Percentiles rank a stretch among this genome's conserved stretches.
Conservation (phyloP, 2,113 vertebrate genomes). For the Clinocottus analis region DNA sequence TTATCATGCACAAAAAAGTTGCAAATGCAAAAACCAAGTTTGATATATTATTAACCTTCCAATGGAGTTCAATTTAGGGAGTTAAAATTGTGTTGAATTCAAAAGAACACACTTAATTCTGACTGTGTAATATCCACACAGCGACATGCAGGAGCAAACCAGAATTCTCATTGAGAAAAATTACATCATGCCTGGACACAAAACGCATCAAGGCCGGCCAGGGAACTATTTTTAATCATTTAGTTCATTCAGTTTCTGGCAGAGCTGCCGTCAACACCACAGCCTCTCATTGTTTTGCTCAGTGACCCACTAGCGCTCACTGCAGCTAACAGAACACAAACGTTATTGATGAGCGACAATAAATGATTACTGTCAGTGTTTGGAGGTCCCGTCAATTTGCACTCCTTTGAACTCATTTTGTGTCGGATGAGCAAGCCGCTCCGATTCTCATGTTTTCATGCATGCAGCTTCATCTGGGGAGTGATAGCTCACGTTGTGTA, state of each 20-base stretch:
- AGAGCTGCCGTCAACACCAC: constrained; percentile 16
- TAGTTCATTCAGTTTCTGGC: constrained; percentile 18
- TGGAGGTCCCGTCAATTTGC: constrained; percentile 18
- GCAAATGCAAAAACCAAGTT: background rate
- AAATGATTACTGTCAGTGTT: constrained; percentile 23
- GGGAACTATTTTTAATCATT: constrained; percentile 38
- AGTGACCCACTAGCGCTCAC: constrained; percentile 31
- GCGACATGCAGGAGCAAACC: background rate
- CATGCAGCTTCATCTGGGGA: background rate
- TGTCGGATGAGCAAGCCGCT: constrained; percentile 14
- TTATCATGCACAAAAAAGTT: background rate
- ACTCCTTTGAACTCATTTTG: constrained; percentile 4
- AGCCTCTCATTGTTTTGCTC: constrained; percentile 36
- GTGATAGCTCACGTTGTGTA: background rate
- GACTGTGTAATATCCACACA: background rate
- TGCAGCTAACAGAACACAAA: constrained; percentile 35
- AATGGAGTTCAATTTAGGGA: background rate
- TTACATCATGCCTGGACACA: background rate
- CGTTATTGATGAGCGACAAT: constrained; percentile 42
- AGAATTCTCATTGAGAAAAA: constrained; percentile 28
- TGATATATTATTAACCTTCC: background rate
- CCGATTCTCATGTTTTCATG: background rate
- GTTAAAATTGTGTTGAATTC: background rate
- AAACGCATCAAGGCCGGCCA: constrained; percentile 6
- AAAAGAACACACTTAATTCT: background rate